Base-by-base conservation (phyloP, 2,888 invertebrate genomes). In the Ariolimax columbianus region DNA sequence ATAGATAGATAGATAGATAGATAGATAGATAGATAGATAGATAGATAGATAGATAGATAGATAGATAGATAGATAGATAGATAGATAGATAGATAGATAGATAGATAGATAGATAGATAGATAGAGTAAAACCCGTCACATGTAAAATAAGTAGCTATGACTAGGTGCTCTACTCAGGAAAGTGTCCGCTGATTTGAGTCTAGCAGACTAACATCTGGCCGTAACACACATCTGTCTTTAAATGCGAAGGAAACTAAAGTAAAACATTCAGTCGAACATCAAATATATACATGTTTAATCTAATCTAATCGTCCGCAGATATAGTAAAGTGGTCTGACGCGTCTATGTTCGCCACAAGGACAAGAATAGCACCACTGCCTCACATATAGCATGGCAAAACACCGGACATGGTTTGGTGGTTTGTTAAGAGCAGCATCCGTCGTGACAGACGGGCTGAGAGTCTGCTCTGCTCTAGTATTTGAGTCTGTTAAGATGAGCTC, bases 51-150 rank as follows among this genome's bases (percentile, higher is more conserved):
- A 47, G 47, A 47, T 47, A 47, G 47, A 47, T 14, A 47, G 47
- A 66, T 30, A 66, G 66, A 66, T 66, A 66, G 66, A 66, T 66
- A 66, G 66, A 66, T 30, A 66, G 66, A 66, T 68, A 68, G 68
- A 68, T 68, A 68, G 68, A 68, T 68, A 68, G 68, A 68, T 68
- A 68, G 68, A 55, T 55, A 55, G 55, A 55, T 55, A 55, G 55
- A 55, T 55, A 55, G 55, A 55, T 55, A 55, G 55, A 55, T 55
- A 55, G 55, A 55, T 55, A 55, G 55, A 55, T 55, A 55, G 55
- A 55, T 55, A 55, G 55, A 55, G 55, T 19, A 19, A 55, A 23
- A 55, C 23, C 11, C 19, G 23, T 55, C 11, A 23, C 11, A 19
- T 19, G 55, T 19, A 19, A 55, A 23, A 55, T 55, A 55, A 23